A percentile compares a stretch with the other conserved stretches of the same genome.
Conservation (phyloP, 2,797 vertebrate species). For the Dallia pectoralis region DNA sequence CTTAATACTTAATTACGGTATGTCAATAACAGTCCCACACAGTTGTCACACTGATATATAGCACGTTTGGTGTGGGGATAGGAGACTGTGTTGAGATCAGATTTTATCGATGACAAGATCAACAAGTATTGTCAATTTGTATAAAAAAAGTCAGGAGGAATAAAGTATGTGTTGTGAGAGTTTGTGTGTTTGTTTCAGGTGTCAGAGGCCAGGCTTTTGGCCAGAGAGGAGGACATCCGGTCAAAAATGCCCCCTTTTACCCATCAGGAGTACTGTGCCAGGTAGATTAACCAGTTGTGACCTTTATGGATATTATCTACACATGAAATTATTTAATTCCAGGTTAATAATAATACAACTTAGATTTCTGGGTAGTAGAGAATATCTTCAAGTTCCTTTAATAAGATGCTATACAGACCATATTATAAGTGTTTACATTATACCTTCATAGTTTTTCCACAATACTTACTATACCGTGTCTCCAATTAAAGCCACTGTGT, state of each 20-base stretch:
- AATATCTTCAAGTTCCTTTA: background rate
- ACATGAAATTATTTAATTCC: background rate
- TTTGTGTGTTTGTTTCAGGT: slow-evolving; percentile 70
- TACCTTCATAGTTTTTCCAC: background rate
- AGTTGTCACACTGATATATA: too few relatives aligned
- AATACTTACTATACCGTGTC: background rate
- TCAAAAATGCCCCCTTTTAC: slow-evolving; percentile 72
- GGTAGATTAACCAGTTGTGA: slow-evolving; percentile 66
- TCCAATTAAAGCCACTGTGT: background rate
- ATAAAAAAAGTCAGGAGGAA: too few relatives aligned
- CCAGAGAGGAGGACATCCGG: slow-evolving; percentile 80
- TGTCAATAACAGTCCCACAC: too few relatives aligned
- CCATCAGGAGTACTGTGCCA: slow-evolving; percentile 75
- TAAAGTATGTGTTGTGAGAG: background rate
- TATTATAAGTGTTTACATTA: background rate
- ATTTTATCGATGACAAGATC: too few relatives aligned
- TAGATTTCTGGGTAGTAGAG: background rate
- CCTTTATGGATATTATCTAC: background rate
- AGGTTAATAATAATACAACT: background rate
- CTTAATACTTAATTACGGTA: too few relatives aligned
- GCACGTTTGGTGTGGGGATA: too few relatives aligned
- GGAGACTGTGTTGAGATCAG: too few relatives aligned
- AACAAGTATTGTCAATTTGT: too few relatives aligned
- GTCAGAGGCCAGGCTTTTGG: slow-evolving; percentile 77
- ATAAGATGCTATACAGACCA: background rate